Percentiles rank a stretch among this genome's conserved stretches.
Evolutionary conservation across 2,888 invertebrate species (phyloP).

Genomic region (Sceliomorpha sp.): DNA sequence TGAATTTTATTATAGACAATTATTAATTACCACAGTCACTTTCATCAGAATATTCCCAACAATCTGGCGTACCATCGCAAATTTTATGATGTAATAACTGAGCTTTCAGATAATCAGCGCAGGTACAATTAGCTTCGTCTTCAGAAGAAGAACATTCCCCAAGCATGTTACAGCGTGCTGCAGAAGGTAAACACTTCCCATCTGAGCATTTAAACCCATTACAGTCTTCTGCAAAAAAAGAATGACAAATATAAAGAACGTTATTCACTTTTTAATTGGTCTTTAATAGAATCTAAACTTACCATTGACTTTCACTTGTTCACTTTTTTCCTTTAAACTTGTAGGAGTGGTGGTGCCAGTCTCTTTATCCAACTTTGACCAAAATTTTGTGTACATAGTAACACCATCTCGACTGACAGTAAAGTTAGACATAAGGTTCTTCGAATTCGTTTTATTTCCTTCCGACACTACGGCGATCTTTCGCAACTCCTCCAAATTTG

Average conservation of each 20-base stretch:
- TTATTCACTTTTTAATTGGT: too few relatives aligned
- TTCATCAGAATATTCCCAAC: constrained; percentile 90
- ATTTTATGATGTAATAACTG: constrained; percentile 87
- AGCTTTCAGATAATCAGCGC: constrained; percentile 87
- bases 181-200: constrained; percentile 85
- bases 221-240: constrained; percentile 76
- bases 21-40: constrained; percentile 85
- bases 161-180: constrained; percentile 86
- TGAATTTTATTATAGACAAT: constrained; percentile 4
- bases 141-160: constrained; percentile 86
- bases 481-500: constrained; percentile 69
- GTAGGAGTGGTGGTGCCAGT: too few relatives aligned
- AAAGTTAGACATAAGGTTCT: constrained; percentile 1
- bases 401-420: background rate
- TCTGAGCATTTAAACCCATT: constrained; percentile 83
- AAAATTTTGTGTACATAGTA: constrained; percentile 1
- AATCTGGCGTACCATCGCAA: constrained; percentile 90
- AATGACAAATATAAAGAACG: too few relatives aligned
- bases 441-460: constrained; percentile 59
- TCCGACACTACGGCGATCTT: constrained; percentile 71
- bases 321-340: too few relatives aligned
- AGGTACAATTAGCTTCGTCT: constrained; percentile 87
- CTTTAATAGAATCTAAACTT: too few relatives aligned
- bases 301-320: too few relatives aligned
- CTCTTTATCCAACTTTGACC: too few relatives aligned